Base-by-base conservation (phyloP, 2,113 vertebrate genomes). In the Mixornis gularis region DNA sequence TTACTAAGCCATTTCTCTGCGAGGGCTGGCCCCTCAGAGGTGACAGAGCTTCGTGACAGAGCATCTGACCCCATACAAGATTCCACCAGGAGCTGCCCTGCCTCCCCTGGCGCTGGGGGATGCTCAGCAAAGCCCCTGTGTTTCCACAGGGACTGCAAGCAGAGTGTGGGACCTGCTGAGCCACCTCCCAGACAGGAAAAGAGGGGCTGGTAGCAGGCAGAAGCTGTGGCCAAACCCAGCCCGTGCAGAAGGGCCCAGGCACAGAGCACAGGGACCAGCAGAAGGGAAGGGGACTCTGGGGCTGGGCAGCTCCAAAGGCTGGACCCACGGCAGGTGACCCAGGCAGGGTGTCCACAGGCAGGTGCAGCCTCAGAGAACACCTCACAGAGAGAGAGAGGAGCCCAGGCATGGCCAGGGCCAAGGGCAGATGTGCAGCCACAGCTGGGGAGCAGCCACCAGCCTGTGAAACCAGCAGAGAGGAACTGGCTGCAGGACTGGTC, bases 81-180 rank as follows among this genome's bases (percentile, higher is more conserved):
- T 46, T 22, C 46, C 46, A 46, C 22, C 46, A 40, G 30, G 20
- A 36, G 38, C 41, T 24, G n/a, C 29, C 14, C 30, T 30, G n/a
- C 51, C 41, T 52, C 41, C 8, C 29, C 62, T 32, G 62, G 29
- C 41, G 7, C 1, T 34, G 55, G 55, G 53, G 56, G n/a, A 21
- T 38, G 12, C 65, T 2, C n/a, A 38, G 65, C 29, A 53, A 24
- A 74, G 27, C 32, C 41, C 56, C 55, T 9, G 0, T 0, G 0
- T 3, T 2, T 27, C 18, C 40, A 29, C 71, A 10, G 26, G 29
- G 36, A 40, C 4, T 14, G 5, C 17, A 13, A 17, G 22, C 69
- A 40, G 38, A 43, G 38, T 1, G 22, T 27, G 30, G 40, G 15
- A 12, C 41, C 15, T 36, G 56, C 56, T 36, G 34, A 26, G 34